These are phyloP conservation scores for Aspidiotus rigidus DNA, from an alignment of 2,888 invertebrate genomes.

Conservation along the genomic window DNA sequence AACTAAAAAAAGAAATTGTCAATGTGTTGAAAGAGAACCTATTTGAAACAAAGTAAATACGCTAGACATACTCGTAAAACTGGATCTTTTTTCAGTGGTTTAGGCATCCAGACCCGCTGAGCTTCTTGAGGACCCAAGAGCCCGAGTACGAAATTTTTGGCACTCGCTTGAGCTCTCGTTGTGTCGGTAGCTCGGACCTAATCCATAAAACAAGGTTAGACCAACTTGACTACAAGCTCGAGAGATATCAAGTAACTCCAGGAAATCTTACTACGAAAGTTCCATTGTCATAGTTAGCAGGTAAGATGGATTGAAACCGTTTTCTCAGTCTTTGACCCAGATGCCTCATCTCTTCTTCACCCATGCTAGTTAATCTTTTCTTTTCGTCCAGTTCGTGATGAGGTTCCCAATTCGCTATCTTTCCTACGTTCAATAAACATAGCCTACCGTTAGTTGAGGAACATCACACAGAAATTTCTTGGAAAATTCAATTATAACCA, in stretches of 20 bases:
- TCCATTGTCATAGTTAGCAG: constrained; percentile 52
- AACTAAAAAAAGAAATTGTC: constrained; percentile 51
- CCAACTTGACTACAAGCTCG: constrained; percentile 14
- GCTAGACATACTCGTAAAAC: constrained; percentile 54
- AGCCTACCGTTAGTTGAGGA: no score
- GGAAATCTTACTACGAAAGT: constrained; percentile 49
- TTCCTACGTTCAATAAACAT: not conserved
- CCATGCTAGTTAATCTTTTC: constrained; percentile 60
- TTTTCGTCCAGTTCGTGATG: constrained; percentile 48
- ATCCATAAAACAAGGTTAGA: constrained; percentile 40
- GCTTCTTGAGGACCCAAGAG: constrained; percentile 59
- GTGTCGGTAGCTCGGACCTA: constrained; percentile 70
- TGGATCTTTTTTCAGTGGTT: constrained; percentile 55
- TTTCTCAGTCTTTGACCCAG: constrained; percentile 64
- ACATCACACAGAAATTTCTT: not conserved
- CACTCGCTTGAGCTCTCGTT: constrained; percentile 66
- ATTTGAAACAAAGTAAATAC: not conserved
- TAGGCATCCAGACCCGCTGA: constrained; percentile 54
- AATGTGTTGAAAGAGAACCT: constrained; percentile 22
- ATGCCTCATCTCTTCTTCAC: constrained; percentile 62
- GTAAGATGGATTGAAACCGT: constrained; percentile 58
- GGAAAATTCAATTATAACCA: not conserved
- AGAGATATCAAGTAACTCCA: not conserved
- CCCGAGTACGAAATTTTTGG: constrained; percentile 62
- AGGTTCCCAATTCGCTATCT: constrained; percentile 54